Base-by-base conservation (phyloP, 2,888 invertebrate species). In the Dolichopus griseipennis region DNA sequence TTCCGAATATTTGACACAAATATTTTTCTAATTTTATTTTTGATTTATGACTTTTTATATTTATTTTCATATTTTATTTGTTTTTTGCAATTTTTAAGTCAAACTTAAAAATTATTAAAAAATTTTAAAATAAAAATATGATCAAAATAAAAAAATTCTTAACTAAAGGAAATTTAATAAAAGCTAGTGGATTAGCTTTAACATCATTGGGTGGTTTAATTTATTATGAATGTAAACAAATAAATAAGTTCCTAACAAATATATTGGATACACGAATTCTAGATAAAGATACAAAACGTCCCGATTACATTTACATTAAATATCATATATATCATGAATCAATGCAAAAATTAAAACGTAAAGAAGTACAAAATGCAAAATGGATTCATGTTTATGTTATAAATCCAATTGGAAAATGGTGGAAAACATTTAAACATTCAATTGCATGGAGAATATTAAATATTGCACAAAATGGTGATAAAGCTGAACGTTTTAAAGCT, bases 361-460 rank as follows among this genome's bases (percentile, higher is more conserved):
- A 77, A 66, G 75, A 79, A 69, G 78, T 80, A 69, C 75, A 79
- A 66, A 77, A 79, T 21, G 79, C 78, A 68, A 81, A 81, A 71
- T 81, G 81, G 79, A 77, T 81, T 34, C 81, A 76, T 69, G 76
- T 81, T 6, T 27, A 27, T 27, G 79, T 81, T 34, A 78, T 80
- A 4, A 78, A 81, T 71, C 81, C 81, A 1, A 72, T 81, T 69
- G 80, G 81, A 21, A 83, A 83, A 73, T 84, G 84, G 79, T 88
- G 88, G 88, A 88, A 88, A 75, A 83, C 85, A 18, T 79, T 88
- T n/a, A 86, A 87, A 74, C 85, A 86, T 74, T 86, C 85, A 7
- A 77, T 87, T n/a, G 88, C 89, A 1, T 87, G 87, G 83, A 84
- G 87, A 71, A 79, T 90, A 41, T 75, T 91, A 20, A 84, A 86